Conservation (phyloP, 2,797 vertebrate genomes). For the Notolepis coatsorum region DNA sequence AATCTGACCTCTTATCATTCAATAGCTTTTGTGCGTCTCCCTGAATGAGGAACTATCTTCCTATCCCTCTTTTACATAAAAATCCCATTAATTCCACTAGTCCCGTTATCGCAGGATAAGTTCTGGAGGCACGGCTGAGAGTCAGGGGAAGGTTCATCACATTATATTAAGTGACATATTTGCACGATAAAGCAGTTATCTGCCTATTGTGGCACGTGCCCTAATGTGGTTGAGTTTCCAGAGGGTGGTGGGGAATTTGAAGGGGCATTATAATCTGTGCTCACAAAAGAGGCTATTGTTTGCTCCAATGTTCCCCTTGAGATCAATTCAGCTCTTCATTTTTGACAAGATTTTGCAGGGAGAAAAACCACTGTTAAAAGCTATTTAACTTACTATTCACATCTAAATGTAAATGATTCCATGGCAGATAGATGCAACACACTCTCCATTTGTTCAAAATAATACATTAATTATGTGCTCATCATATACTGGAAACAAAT, state of each 20-base stretch:
- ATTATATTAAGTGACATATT: slow-evolving; percentile 38
- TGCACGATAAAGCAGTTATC: slow-evolving; percentile 22
- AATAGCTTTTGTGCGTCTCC: slow-evolving; percentile 58
- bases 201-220: slow-evolving; percentile 19
- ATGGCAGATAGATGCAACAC: slow-evolving; percentile 22
- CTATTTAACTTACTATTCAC: slow-evolving; percentile 30
- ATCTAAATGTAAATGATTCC: slow-evolving; percentile 28
- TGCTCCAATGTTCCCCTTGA: slow-evolving; percentile 29
- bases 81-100: slow-evolving; percentile 59
- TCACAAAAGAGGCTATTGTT: slow-evolving; percentile 33
- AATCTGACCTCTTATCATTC: slow-evolving; percentile 64
- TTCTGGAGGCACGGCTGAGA: slow-evolving; percentile 45
- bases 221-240: slow-evolving; percentile 35
- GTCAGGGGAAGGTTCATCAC: slow-evolving; percentile 22
- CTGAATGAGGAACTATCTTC: slow-evolving; percentile 43
- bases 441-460: slow-evolving; percentile 26
- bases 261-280: slow-evolving; percentile 16
- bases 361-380: slow-evolving; percentile 22
- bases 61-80: slow-evolving; percentile 57
- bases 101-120: slow-evolving; percentile 32
- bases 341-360: slow-evolving; percentile 34
- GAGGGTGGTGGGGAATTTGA: slow-evolving; percentile 24
- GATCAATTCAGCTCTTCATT: slow-evolving; percentile 31
- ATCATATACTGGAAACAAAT: too few relatives aligned
- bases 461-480: slow-evolving; percentile 28